Evolutionary conservation across 2,797 vertebrate species (phyloP).

Genomic region (Echiichthys vipera): DNA sequence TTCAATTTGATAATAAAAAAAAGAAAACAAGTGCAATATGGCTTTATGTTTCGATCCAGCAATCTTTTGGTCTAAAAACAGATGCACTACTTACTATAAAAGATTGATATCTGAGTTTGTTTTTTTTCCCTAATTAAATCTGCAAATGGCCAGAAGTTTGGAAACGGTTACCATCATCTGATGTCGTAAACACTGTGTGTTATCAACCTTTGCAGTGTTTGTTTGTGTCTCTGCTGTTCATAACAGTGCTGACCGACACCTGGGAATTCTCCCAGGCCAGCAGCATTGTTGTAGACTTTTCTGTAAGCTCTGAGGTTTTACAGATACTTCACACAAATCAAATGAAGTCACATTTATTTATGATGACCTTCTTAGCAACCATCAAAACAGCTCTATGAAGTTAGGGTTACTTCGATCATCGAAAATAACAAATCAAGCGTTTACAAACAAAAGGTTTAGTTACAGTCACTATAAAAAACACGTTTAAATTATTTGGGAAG

Average conservation of each 20-base stretch:
- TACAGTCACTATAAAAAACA: no score
- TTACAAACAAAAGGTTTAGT: no score
- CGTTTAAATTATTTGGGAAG: no score
- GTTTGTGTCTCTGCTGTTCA: conserved; percentile 19
- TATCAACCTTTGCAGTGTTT: conserved; percentile 1
- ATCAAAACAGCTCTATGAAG: conserved; percentile 11
- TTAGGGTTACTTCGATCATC: neutral
- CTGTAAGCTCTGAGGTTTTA: neutral
- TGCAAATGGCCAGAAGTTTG: neutral
- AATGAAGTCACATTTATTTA: conserved; percentile 10
- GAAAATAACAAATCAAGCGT: neutral
- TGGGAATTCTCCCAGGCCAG: conserved; percentile 3
- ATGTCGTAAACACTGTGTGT: neutral
- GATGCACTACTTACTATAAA: neutral
- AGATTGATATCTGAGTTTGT: no score
- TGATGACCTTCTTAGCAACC: neutral
- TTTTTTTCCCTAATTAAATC: no score
- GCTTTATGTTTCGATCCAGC: neutral
- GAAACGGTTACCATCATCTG: neutral
- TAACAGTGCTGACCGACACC: conserved; percentile 14
- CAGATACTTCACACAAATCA: conserved; percentile 1
- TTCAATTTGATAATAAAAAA: neutral
- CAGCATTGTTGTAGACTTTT: conserved; percentile 5
- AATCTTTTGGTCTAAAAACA: neutral
- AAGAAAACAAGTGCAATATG: neutral